Conservation (phyloP, 2,113 vertebrate genomes). For the Centropus unirufus region DNA sequence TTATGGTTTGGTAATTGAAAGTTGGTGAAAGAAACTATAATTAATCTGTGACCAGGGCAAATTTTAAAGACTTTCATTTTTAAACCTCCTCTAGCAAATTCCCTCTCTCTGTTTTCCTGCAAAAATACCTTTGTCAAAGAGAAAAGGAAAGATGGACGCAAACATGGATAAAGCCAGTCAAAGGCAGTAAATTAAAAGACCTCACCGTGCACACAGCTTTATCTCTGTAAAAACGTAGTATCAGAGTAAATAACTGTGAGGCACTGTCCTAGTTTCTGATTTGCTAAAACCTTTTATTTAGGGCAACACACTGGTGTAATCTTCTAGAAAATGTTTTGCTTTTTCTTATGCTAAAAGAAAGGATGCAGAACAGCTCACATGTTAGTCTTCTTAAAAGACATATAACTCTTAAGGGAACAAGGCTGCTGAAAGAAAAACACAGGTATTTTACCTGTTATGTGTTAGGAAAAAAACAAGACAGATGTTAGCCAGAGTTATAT, state of each 20-base stretch:
- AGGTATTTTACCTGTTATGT: background rate
- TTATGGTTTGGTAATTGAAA: background rate
- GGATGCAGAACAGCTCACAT: background rate
- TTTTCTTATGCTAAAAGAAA: background rate
- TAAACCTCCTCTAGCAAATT: background rate
- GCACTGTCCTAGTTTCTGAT: background rate
- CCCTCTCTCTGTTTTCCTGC: background rate
- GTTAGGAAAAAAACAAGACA: background rate
- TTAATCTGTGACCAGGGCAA: background rate
- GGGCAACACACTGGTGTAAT: background rate
- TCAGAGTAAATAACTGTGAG: background rate
- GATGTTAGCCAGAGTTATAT: background rate
- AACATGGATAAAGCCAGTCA: background rate
- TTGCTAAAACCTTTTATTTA: background rate
- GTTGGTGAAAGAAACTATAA: background rate
- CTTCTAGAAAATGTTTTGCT: background rate
- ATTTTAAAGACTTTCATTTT: background rate
- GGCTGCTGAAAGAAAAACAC: background rate
- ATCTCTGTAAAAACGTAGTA: background rate
- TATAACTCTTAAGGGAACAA: background rate
- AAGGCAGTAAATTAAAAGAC: background rate
- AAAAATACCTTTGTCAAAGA: background rate
- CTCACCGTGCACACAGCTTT: background rate
- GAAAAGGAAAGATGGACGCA: background rate
- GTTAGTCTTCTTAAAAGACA: background rate